A percentile compares a stretch with the other conserved stretches of the same genome.
These are phyloP conservation scores for Notospermus geniculatus DNA, from an alignment of 1,140 invertebrate species.

Conservation along the genomic window DNA sequence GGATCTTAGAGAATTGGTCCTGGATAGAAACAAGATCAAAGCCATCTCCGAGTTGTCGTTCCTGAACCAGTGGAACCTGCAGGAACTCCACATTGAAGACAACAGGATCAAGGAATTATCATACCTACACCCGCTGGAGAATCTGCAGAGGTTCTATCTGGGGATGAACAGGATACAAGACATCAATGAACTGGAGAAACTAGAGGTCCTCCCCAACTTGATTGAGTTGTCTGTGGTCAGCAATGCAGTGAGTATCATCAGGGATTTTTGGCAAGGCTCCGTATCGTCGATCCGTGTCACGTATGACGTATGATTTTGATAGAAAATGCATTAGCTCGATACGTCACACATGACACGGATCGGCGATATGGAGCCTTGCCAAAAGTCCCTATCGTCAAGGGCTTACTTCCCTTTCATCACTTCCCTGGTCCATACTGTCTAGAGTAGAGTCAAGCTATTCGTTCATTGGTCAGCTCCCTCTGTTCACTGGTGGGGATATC, in stretches of 20 bases:
- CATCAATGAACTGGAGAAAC: constrained; percentile 46
- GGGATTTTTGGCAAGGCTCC: too few species aligned
- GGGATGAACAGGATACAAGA: constrained; percentile 55
- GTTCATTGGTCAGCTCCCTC: too few species aligned
- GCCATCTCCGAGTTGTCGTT: constrained; percentile 46
- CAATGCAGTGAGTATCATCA: constrained; percentile 42
- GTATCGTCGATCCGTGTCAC: too few species aligned
- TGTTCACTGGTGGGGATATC: not conserved
- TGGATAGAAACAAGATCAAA: constrained; percentile 56
- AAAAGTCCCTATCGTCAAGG: too few species aligned
- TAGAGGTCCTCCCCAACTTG: constrained; percentile 41
- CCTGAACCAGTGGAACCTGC: constrained; percentile 48
- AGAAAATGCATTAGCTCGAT: too few species aligned
- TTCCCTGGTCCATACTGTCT: too few species aligned
- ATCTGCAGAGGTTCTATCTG: constrained; percentile 51
- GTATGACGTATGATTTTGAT: too few species aligned
- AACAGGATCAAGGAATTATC: constrained; percentile 48
- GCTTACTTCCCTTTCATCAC: too few species aligned
- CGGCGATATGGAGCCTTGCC: too few species aligned
- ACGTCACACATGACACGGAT: too few species aligned
- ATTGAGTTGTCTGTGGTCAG: constrained; percentile 50
- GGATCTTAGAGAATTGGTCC: constrained; percentile 52
- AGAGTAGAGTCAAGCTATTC: too few species aligned
- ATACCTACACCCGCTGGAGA: constrained; percentile 42
- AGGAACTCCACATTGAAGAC: constrained; percentile 56